phyloP scores from a whole-genome alignment of 2,797 vertebrate genomes.

The Crenichthys baileyi region DNA sequence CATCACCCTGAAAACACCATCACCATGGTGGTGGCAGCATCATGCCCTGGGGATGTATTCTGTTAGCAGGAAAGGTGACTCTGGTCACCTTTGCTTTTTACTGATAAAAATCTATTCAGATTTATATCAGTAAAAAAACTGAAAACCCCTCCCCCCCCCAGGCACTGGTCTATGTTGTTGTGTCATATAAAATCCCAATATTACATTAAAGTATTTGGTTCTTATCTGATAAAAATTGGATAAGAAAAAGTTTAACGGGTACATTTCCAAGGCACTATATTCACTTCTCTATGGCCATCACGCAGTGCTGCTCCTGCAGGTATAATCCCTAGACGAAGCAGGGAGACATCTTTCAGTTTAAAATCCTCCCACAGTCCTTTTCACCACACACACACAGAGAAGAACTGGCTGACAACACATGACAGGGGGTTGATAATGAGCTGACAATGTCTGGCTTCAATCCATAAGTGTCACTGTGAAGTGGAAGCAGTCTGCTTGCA shows the following conservation, averaged over 20 bases:
- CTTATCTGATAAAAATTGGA: not conserved
- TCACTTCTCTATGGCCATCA: slow-evolving; percentile 14
- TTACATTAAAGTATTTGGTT: not conserved
- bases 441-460: slow-evolving; percentile 61
- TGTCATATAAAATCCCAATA: not conserved
- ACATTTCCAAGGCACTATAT: slow-evolving; percentile 18
- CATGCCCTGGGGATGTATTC: not conserved
- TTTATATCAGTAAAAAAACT: not conserved
- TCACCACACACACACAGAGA: slow-evolving; percentile 13
- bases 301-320: slow-evolving; percentile 31
- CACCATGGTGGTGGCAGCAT: not conserved
- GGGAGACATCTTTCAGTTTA: slow-evolving; percentile 39
- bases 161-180: not conserved
- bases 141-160: not conserved
- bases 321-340: slow-evolving; percentile 45
- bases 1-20: not conserved
- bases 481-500: slow-evolving; percentile 28
- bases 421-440: slow-evolving; percentile 65
- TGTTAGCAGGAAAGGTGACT: not conserved
- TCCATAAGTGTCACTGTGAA: slow-evolving; percentile 46
- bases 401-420: slow-evolving; percentile 48
- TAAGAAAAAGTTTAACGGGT: not conserved
- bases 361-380: slow-evolving; percentile 35
- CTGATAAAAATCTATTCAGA: not conserved
- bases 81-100: not conserved